Conservation (phyloP, 2,113 vertebrate species). For the Ahaetulla prasina region DNA sequence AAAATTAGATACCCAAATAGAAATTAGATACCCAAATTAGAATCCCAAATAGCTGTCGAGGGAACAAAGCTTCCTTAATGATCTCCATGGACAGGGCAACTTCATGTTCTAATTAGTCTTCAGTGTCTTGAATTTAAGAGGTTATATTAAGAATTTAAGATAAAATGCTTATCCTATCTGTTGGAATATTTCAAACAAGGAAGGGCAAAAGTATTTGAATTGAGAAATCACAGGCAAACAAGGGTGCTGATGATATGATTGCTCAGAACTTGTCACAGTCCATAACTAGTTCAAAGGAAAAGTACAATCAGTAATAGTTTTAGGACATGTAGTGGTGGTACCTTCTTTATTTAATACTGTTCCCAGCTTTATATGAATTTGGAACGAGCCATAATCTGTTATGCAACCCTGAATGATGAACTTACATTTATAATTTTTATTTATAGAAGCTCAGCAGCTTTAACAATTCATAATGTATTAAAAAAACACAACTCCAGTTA, state of each 20-base stretch:
- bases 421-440: background rate
- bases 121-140: background rate
- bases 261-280: background rate
- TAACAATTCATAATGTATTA: background rate
- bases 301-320: background rate
- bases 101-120: background rate
- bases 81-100: too few relatives aligned
- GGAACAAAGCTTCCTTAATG: background rate
- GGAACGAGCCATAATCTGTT: background rate
- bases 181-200: background rate
- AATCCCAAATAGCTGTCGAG: background rate
- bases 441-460: background rate
- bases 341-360: background rate
- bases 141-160: background rate
- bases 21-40: background rate
- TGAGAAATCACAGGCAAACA: background rate
- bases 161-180: background rate
- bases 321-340: background rate
- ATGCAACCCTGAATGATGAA: background rate
- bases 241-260: background rate
- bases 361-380: background rate
- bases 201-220: background rate
- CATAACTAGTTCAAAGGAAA: background rate
- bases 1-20: background rate
- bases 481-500: background rate